These are phyloP conservation scores for Helogale parvula DNA, from an alignment of 2,113 vertebrate genomes.

Conservation along the genomic window DNA sequence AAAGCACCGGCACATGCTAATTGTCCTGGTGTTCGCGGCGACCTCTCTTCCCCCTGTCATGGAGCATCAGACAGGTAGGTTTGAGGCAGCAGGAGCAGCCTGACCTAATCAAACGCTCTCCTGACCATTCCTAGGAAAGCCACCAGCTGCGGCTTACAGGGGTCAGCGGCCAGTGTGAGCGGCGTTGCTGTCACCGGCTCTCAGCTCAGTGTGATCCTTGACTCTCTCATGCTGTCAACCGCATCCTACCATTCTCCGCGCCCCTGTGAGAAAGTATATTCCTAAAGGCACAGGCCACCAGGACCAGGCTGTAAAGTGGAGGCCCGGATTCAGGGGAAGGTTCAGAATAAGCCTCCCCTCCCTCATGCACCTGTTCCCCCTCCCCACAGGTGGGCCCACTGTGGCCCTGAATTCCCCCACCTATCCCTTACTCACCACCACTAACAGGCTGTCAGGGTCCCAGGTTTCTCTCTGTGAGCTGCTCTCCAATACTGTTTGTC, in stretches of 20 bases:
- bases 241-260: neutral
- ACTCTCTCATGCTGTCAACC: neutral
- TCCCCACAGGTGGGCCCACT: neutral
- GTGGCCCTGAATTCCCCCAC: neutral
- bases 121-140: neutral
- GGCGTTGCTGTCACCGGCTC: neutral
- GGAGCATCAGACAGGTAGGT: neutral
- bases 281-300: neutral
- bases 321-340: neutral
- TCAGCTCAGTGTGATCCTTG: neutral
- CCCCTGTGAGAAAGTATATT: neutral
- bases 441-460: neutral
- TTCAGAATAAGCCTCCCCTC: rapidly evolving
- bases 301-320: neutral
- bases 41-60: slow-evolving; percentile 48
- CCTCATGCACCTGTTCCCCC: rapidly evolving
- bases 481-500: slow-evolving; percentile 31
- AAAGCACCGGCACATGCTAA: neutral
- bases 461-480: neutral
- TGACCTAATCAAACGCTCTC: slow-evolving; percentile 54
- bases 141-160: neutral
- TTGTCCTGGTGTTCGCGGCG: neutral
- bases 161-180: neutral
- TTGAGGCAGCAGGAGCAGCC: slow-evolving; percentile 35
- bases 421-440: rapidly evolving